A percentile compares a stretch with the other conserved stretches of the same genome.
Evolutionary conservation across 92 coral and sea anemone species (phyloP).

Genomic region (Epizoanthus ramosus): DNA sequence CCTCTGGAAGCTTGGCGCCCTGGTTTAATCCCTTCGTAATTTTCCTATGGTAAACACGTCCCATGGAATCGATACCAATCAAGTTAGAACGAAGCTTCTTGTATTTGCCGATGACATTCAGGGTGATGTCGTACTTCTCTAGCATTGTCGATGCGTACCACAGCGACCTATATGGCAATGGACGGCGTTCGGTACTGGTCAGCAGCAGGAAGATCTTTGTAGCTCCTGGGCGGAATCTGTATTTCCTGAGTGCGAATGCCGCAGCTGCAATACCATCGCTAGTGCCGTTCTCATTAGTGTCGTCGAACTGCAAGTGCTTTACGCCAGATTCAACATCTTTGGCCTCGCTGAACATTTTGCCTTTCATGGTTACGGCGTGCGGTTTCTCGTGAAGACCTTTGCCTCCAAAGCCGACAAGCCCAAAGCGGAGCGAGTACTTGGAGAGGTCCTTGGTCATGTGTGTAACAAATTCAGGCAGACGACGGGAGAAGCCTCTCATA

Average conservation of each 20-base stretch:
- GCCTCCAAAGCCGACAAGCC: slow-evolving; percentile 94
- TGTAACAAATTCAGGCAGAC: slow-evolving; percentile 67
- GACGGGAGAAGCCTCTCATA: slow-evolving; percentile 63
- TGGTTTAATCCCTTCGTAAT: slow-evolving; percentile 45
- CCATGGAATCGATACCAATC: slow-evolving; percentile 80
- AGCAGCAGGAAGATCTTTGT: slow-evolving; percentile 88
- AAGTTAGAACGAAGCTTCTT: slow-evolving; percentile 55
- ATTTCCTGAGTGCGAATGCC: slow-evolving; percentile 56
- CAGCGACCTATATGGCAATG: slow-evolving; percentile 47
- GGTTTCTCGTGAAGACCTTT: slow-evolving; percentile 72
- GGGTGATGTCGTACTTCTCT: slow-evolving; percentile 79
- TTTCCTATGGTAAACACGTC: slow-evolving; percentile 71
- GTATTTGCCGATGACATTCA: slow-evolving; percentile 94
- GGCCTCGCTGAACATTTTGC: slow-evolving; percentile 79
- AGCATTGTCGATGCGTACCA: slow-evolving; percentile 66
- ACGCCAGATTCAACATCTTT: slow-evolving; percentile 63
- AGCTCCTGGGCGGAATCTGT: slow-evolving; percentile 87
- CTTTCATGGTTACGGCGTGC: slow-evolving; percentile 82
- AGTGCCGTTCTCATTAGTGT: slow-evolving; percentile 62
- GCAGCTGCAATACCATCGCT: slow-evolving; percentile 86
- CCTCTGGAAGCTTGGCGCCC: slow-evolving; percentile 68
- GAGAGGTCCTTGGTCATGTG: slow-evolving; percentile 52
- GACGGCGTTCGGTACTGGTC: slow-evolving; percentile 71
- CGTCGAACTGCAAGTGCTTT: slow-evolving; percentile 77
- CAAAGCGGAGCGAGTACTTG: slow-evolving; percentile 81